A percentile compares a stretch with the other conserved stretches of the same genome.
phyloP scores from a whole-genome alignment of 1,140 invertebrate genomes.

The Aphelenchoides fujianensis region DNA sequence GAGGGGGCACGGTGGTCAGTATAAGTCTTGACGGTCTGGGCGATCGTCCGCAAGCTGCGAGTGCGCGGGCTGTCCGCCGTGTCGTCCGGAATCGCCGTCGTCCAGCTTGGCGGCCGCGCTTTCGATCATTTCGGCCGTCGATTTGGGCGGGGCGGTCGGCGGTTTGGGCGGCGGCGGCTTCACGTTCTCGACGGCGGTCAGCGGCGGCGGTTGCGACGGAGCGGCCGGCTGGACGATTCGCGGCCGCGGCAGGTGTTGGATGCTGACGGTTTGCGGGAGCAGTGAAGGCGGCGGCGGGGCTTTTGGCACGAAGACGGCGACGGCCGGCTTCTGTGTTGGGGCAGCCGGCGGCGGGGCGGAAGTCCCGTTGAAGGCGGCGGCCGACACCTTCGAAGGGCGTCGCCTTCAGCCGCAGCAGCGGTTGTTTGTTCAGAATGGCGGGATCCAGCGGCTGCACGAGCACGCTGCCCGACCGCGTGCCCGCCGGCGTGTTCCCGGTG shows the following conservation, averaged over 20 bases:
- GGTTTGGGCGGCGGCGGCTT: background rate
- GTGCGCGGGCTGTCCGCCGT: background rate
- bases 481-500: background rate
- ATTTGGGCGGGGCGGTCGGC: background rate
- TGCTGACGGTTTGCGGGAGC: background rate
- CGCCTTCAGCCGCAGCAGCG: background rate
- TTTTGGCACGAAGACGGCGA: conserved; percentile 2
- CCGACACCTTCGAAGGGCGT: no score
- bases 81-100: background rate
- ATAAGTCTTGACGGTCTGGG: conserved; percentile 3
- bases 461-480: background rate
- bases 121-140: background rate
- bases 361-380: background rate
- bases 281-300: background rate
- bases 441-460: conserved; percentile 5
- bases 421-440: background rate
- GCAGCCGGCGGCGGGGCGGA: background rate
- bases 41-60: conserved; percentile 2
- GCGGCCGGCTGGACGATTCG: background rate
- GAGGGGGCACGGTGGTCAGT: no score
- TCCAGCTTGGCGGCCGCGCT: background rate
- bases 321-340: no score
- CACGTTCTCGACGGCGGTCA: background rate
- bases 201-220: background rate
- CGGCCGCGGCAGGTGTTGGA: background rate